phyloP scores from a whole-genome alignment of 2,888 invertebrate species.

The Volucella zonaria region DNA sequence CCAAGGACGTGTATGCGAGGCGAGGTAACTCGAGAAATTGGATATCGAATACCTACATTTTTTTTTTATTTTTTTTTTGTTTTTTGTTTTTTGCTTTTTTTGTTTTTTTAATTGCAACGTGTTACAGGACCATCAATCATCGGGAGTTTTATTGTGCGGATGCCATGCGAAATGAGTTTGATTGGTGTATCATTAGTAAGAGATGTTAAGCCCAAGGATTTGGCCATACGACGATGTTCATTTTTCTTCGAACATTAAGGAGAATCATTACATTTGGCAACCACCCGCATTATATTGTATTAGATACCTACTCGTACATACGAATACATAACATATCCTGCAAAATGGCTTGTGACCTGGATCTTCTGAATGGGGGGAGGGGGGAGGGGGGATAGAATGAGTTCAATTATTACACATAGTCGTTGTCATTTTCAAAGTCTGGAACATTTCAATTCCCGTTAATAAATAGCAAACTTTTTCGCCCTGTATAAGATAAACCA shows the following conservation, averaged over 20 bases:
- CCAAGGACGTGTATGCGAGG: neutral
- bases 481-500: slow-evolving; percentile 47
- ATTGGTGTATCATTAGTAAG: slow-evolving; percentile 54
- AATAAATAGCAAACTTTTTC: slow-evolving; percentile 51
- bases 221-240: slow-evolving; percentile 33
- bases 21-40: no score
- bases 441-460: slow-evolving; percentile 25
- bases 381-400: neutral
- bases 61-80: neutral
- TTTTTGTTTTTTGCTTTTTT: slow-evolving; percentile 10
- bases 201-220: slow-evolving; percentile 45
- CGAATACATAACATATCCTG: neutral
- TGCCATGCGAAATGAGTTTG: slow-evolving; percentile 24
- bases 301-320: no score
- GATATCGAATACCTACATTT: neutral
- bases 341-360: slow-evolving; percentile 36
- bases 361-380: neutral
- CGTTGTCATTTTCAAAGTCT: neutral
- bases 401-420: slow-evolving; percentile 45
- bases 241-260: slow-evolving; percentile 46
- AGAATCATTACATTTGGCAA: slow-evolving; percentile 4
- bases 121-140: slow-evolving; percentile 53
- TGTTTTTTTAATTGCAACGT: slow-evolving; percentile 54
- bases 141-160: slow-evolving; percentile 22
- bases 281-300: slow-evolving; percentile 35